A percentile compares a stretch with the other conserved stretches of the same genome.
phyloP scores from a whole-genome alignment of 2,797 vertebrate species.

The Acestrorhynchus altus region DNA sequence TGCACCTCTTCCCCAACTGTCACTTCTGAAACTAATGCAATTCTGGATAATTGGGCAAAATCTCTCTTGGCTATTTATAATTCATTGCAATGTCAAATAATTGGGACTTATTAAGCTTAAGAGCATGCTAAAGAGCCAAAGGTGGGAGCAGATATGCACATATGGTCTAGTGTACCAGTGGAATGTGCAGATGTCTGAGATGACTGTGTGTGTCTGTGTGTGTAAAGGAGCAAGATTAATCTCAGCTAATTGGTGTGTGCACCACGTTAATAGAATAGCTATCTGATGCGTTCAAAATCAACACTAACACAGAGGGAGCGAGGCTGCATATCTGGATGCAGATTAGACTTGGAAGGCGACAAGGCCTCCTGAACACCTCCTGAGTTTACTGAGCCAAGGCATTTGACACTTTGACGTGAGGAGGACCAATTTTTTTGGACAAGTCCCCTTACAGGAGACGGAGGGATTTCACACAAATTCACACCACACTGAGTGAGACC shows the following conservation, averaged over 20 bases:
- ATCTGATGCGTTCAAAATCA: neutral
- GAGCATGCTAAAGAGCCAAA: constrained; percentile 21
- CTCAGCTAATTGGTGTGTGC: constrained; percentile 20
- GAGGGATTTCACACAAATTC: constrained; percentile 17
- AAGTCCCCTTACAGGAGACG: constrained; percentile 20
- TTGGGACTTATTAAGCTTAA: constrained; percentile 27
- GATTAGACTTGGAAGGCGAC: constrained; percentile 13
- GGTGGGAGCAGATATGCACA: constrained; percentile 29
- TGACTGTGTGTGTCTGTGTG: neutral
- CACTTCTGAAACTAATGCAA: constrained; percentile 27
- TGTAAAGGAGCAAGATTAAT: constrained; percentile 16
- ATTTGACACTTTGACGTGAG: constrained; percentile 25
- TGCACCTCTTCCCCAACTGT: constrained; percentile 12
- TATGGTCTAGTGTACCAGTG: constrained; percentile 21
- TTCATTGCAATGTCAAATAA: constrained; percentile 32
- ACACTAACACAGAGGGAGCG: neutral
- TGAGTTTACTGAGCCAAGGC: constrained; percentile 27
- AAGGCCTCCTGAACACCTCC: constrained; percentile 17
- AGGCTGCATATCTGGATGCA: constrained; percentile 11
- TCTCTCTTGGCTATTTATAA: constrained; percentile 26
- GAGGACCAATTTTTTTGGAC: constrained; percentile 35
- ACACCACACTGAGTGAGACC: constrained; percentile 11
- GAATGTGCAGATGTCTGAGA: constrained; percentile 23
- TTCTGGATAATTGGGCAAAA: constrained; percentile 41
- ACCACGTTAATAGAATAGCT: constrained; percentile 3